phyloP scores from a whole-genome alignment of 2,113 vertebrate genomes.

The Saccopteryx leptura region DNA sequence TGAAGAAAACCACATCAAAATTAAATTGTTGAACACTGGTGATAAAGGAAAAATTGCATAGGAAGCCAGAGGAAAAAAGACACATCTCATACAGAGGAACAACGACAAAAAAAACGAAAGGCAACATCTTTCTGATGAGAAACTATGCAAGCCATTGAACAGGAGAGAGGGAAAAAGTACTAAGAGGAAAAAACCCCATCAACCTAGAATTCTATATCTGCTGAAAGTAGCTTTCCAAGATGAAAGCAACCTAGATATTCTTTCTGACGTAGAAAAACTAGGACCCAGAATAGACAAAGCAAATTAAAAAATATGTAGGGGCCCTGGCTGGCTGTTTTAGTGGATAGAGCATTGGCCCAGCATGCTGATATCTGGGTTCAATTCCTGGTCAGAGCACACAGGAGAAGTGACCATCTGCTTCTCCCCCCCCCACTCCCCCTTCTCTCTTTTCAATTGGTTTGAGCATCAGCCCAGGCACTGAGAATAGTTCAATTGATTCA shows the following conservation, averaged over 20 bases:
- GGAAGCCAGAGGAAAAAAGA: background rate
- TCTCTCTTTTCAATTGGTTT: too few relatives aligned
- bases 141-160: background rate
- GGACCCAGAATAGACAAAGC: background rate
- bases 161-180: background rate
- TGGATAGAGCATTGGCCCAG: too few relatives aligned
- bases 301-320: conserved; percentile 10
- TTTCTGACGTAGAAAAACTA: background rate
- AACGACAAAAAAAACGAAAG: background rate
- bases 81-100: background rate
- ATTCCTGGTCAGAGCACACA: too few relatives aligned
- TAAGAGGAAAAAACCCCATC: background rate
- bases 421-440: too few relatives aligned
- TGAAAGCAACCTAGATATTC: background rate
- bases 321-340: too few relatives aligned
- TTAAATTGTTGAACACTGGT: background rate
- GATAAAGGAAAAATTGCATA: background rate
- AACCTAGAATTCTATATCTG: background rate
- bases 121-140: background rate
- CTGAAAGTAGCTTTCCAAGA: background rate
- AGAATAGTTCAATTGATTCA: too few relatives aligned
- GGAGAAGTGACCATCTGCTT: too few relatives aligned
- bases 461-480: too few relatives aligned
- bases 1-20: background rate
- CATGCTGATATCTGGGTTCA: too few relatives aligned